Base-by-base conservation (phyloP, 2,113 vertebrate species). In the Chroicocephalus ridibundus region DNA sequence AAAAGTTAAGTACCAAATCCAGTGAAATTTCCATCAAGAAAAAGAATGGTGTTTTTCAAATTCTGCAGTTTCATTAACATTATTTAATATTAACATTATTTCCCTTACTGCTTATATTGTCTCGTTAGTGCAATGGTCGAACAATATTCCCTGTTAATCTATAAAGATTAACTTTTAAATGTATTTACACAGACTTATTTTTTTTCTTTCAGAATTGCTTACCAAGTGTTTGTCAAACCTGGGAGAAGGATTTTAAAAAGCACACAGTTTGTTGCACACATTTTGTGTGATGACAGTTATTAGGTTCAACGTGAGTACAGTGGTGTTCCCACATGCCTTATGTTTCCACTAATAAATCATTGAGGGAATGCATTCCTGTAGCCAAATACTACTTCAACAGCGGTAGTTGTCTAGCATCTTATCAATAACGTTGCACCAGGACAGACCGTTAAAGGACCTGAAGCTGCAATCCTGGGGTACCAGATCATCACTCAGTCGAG, bases 391-490 rank as follows among this genome's bases (percentile, higher is more conserved):
- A 24, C 40, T 82, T 88, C 62, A 74, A 29, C 9, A 62, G 27
- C 3, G 0, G 31, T 47, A 83, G 32, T 4, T 76, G 44, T 78
- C 26, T 64, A 52, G 40, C 10, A 32, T 51, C 49, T 82, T 62
- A 31, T 20, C 38, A 47, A 38, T n/a, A 65, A 15, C 0, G 0
- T 16, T 25, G 16, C 20, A 36, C 36, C n/a, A 70, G 22, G 34
- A 76, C 15, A 74, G 62, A 34, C 3, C 3, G 1, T 11, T 70
- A 57, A 36, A 38, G 21, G 66, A 82, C 25, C 27, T 15, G 32
- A 82, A 87, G 31, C 27, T 47, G 47, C 10, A 7, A 3, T 77
- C 17, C 54, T 66, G 36, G 27, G 20, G 25, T 42, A 60, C 29
- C 12, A 79, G n/a, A 44, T 36, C 36, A 36, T 52, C 31, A 20